Evolutionary conservation across 1,140 invertebrate species (phyloP).

Genomic region (Drosophila athabasca): DNA sequence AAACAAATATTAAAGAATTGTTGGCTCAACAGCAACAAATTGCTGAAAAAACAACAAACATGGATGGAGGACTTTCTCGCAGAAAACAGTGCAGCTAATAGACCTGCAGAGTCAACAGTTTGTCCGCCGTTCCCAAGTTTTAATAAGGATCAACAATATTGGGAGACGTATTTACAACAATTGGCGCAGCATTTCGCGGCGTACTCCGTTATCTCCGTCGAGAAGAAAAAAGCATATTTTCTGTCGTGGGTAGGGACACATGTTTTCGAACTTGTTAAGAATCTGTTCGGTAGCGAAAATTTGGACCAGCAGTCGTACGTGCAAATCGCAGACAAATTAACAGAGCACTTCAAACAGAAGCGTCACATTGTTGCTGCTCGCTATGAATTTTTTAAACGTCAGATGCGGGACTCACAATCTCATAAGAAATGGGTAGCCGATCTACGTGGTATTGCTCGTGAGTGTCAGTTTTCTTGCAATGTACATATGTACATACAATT

Average conservation of each 20-base stretch:
- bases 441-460: too few relatives aligned
- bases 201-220: background rate
- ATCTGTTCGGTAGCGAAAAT: background rate
- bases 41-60: background rate
- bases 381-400: too few relatives aligned
- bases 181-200: background rate
- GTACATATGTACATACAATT: too few relatives aligned
- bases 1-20: too few relatives aligned
- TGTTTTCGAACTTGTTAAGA: background rate
- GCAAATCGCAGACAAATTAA: too few relatives aligned
- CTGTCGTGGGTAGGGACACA: background rate
- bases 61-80: background rate
- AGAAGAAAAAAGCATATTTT: background rate
- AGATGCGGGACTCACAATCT: too few relatives aligned
- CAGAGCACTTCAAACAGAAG: too few relatives aligned
- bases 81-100: background rate
- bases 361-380: too few relatives aligned
- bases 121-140: background rate
- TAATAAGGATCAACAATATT: constrained; percentile 1
- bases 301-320: background rate
- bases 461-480: too few relatives aligned
- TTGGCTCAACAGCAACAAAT: too few relatives aligned
- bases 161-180: background rate
- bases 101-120: background rate
- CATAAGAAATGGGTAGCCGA: too few relatives aligned